Percentiles rank a stretch among this genome's conserved stretches.
Conservation (phyloP, 2,888 invertebrate species). For the Adineta ricciae region DNA sequence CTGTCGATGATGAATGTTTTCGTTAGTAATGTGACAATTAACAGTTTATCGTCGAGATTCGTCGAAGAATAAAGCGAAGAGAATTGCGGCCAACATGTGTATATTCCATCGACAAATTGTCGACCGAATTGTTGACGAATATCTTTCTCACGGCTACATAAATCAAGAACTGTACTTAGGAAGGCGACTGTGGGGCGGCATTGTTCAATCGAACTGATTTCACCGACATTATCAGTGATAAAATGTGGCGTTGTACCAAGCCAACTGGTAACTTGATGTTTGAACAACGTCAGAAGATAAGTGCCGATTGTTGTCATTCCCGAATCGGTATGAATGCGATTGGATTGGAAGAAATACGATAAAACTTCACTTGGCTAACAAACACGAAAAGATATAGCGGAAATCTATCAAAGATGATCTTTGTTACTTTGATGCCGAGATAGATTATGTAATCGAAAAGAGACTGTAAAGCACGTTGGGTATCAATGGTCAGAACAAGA, state of each 20-base stretch:
- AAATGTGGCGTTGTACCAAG: not conserved
- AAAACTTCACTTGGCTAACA: not conserved
- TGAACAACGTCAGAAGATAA: slow-evolving; percentile 4
- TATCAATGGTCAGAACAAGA: not conserved
- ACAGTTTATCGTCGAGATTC: slow-evolving; percentile 17
- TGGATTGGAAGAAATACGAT: not conserved
- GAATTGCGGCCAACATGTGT: slow-evolving; percentile 24
- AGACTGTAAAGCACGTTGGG: not conserved
- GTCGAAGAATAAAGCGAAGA: not conserved
- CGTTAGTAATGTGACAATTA: slow-evolving; percentile 26
- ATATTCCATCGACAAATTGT: slow-evolving; percentile 19
- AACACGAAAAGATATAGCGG: not conserved
- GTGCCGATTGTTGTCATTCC: not conserved
- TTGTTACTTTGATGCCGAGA: not conserved
- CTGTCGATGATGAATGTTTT: slow-evolving; percentile 33
- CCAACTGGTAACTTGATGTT: slow-evolving; percentile 16
- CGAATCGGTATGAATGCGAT: not conserved
- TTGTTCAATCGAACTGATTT: not conserved
- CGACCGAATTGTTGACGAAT: slow-evolving; percentile 21
- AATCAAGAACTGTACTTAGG: slow-evolving; percentile 24
- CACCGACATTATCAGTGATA: not conserved
- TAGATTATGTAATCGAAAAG: slow-evolving; percentile 10
- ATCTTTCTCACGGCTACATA: slow-evolving; percentile 19
- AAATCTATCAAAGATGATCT: not conserved
- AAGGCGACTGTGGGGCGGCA: not conserved